Evolutionary conservation across 2,113 vertebrate genomes (phyloP), one percentile per base, ranked within the genome.

Genomic region (Romanogobio albipinnatus): DNA sequence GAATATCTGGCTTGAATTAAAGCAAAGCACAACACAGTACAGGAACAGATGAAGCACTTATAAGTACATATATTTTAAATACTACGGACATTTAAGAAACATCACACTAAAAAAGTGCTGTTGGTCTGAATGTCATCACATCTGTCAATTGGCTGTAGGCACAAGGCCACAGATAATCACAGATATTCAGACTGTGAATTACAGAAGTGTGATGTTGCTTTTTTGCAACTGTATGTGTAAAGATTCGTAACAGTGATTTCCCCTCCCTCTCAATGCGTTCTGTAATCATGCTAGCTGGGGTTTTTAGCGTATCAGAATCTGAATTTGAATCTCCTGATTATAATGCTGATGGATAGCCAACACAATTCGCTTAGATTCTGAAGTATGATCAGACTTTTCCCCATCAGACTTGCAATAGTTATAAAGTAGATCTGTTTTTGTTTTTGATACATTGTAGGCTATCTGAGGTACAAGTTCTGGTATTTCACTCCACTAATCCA

Each of bases 11-110:
- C 45, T 59, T 33, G 45, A 53, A 53, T 9, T 33, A 76, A 76
- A 76, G 33, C 56, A 77, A 86, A 73, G 78, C 71, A 76, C 19
- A 24, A 26, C n/a, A 22, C 77, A 22, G 43, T 70, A 76, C 82
- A 58, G 47, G 11, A 84, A 49, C 62, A 53, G 33, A 71, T 39
- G 59, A 81, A 70, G 49, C 77, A 70, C 70, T 68, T 75, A 15
- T 75, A 26, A 56, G 51, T 45, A 74, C 36, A 74, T 80, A 64
- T 56, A 64, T 17, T 39, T 56, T 2, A 71, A 75, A 56, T 64
- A 61, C 62, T 83, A 83, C 14, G 49, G 39, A 61, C 14, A 77
- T 77, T 10, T 59, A 74, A 74, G 43, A n/a, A 49, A 74, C 13
- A 74, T 74, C 71, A 74, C 22, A 47, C n/a, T 9, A 74, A 43